These are phyloP conservation scores for Drosophila putrida DNA, from an alignment of 2,888 invertebrate species.

Conservation along the genomic window DNA sequence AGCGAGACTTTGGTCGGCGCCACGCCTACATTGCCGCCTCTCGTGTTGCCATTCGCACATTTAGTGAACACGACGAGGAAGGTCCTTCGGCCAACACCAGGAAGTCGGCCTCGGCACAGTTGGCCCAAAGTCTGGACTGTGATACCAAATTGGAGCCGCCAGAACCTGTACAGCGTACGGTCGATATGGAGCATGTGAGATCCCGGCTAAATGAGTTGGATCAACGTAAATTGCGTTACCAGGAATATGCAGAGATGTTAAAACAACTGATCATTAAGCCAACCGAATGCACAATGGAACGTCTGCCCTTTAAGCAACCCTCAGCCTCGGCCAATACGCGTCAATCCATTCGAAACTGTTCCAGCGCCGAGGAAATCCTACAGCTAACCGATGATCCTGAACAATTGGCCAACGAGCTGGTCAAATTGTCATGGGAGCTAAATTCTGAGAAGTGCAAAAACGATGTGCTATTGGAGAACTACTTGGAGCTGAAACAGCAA, in stretches of 20 bases:
- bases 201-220: constrained; percentile 48
- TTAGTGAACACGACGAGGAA: neutral
- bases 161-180: constrained; percentile 28
- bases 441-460: constrained; percentile 23
- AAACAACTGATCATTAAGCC: constrained; percentile 28
- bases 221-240: constrained; percentile 38
- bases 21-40: neutral
- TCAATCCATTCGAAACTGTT: constrained; percentile 25
- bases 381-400: constrained; percentile 16
- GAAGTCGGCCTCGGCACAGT: constrained; percentile 37
- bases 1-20: neutral
- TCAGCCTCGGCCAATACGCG: neutral
- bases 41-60: neutral
- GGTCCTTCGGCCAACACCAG: neutral
- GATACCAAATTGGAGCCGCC: constrained; percentile 19
- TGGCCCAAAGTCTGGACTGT: constrained; percentile 8
- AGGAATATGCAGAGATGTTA: constrained; percentile 24
- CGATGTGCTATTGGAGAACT: constrained; percentile 22
- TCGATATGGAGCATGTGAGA: constrained; percentile 9
- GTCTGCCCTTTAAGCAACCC: constrained; percentile 41
- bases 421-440: constrained; percentile 26
- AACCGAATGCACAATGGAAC: neutral
- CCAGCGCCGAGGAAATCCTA: constrained; percentile 34
- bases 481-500: constrained; percentile 30
- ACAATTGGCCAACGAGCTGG: constrained; percentile 32